Percentiles rank a stretch among this genome's conserved stretches.
phyloP scores from a whole-genome alignment of 2,888 invertebrate species.

The Ceratothoa steindachneri region DNA sequence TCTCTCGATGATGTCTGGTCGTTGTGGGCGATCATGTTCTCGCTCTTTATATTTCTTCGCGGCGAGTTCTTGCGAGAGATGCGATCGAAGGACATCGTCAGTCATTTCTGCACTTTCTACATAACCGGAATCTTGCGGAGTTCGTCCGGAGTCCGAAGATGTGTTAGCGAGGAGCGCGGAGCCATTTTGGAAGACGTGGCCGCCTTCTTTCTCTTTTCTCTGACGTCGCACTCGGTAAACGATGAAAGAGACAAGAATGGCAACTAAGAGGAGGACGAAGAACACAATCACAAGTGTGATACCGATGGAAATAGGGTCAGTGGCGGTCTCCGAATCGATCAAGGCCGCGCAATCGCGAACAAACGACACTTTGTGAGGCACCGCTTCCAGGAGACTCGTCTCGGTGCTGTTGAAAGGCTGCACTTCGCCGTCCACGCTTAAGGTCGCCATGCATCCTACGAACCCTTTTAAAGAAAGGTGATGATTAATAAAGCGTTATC shows the following conservation, averaged over 20 bases:
- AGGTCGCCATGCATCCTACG: slow-evolving; percentile 83
- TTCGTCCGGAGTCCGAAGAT: slow-evolving; percentile 52
- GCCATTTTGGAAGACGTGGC: slow-evolving; percentile 52
- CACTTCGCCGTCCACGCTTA: slow-evolving; percentile 80
- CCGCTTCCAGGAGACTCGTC: slow-evolving; percentile 51
- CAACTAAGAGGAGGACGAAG: slow-evolving; percentile 81
- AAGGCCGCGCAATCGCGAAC: slow-evolving; percentile 70
- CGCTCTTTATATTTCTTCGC: slow-evolving; percentile 85
- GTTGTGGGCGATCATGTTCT: slow-evolving; percentile 63
- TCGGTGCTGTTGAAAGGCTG: slow-evolving; percentile 87
- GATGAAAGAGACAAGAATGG: slow-evolving; percentile 85
- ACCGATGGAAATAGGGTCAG: slow-evolving; percentile 85
- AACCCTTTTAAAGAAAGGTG: slow-evolving; percentile 61
- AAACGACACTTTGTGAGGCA: slow-evolving; percentile 62
- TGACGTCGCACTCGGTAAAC: slow-evolving; percentile 83
- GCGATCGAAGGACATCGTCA: slow-evolving; percentile 59
- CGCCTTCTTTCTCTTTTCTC: slow-evolving; percentile 73
- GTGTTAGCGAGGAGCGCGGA: slow-evolving; percentile 45
- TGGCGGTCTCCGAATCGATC: slow-evolving; percentile 69
- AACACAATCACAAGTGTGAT: slow-evolving; percentile 90
- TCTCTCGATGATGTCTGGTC: slow-evolving; percentile 89
- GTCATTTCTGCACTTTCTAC: slow-evolving; percentile 49
- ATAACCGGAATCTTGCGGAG: slow-evolving; percentile 48
- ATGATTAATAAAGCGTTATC: no score
- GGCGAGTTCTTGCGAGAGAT: slow-evolving; percentile 77